Base-by-base conservation (phyloP, 2,113 vertebrate species). In the Heterotis niloticus region DNA sequence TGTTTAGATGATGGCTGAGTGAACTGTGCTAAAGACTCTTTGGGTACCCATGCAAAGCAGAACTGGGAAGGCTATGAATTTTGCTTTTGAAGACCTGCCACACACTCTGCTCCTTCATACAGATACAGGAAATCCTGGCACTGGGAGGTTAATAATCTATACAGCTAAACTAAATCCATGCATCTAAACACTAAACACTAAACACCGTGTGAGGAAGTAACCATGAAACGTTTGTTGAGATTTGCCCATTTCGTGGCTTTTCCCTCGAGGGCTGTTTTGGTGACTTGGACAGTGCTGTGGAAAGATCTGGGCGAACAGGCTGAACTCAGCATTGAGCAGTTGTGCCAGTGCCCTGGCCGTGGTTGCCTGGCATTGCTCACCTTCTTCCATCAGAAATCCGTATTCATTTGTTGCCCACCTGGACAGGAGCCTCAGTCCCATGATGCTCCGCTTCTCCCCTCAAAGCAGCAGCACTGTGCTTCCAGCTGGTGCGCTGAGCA, bases 1-100 rank as follows among this genome's bases (percentile, higher is more conserved):
- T 76, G 82, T 78, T 80, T 82, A 67, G 83, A 74, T 64, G 75
- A 75, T 68, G 54, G n/a, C 10, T 64, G 59, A 44, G 77, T 13
- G 59, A 62, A 77, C 69, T 24, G 68, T 29, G 29, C 29, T 71
- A 60, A 64, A 64, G 52, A 80, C 62, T 84, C 75, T 73, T 64
- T 62, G 60, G 60, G 60, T 64, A 60, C 73, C 73, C 69, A 59
- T 83, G 54, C 76, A 71, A 83, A 73, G 65, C 5, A 44, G 78
- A 71, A 20, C 44, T 76, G 28, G 70, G 79, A 75, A 70, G 75
- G 57, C 73, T 54, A 34, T 10, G n/a, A n/a, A n/a, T 44, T 44
- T 44, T 60, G 26, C 62, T 64, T 29, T 34, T 75, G 20, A 75
- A 20, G 26, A 14, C 56, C 16, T 74, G 72, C 24, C 26, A 59